Base-by-base conservation (phyloP, 2,113 vertebrate species). In the Burhinus bistriatus region DNA sequence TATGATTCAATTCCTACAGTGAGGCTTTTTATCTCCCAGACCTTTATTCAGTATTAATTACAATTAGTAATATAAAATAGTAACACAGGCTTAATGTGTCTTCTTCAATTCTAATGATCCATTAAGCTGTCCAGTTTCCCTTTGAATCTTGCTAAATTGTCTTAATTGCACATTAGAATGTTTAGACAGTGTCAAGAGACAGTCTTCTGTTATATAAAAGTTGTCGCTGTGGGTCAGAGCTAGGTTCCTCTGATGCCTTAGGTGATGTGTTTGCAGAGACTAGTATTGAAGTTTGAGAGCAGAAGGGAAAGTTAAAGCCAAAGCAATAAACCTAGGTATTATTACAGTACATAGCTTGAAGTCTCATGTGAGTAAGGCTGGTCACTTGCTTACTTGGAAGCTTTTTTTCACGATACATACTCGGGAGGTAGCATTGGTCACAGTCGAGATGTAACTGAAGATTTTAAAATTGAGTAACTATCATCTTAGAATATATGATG, bases 401-500 rank as follows among this genome's bases (percentile, higher is more conserved):
- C 15, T 80, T 72, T 72, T 52, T 79, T 47, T 54, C 27, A 36
- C 3, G 0, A 9, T 25, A 15, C 0, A 0, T 40, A 23, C 70
- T 75, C 55, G 51, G 34, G 29, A n/a, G n/a, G 23, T 49, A 36
- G 32, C 27, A 40, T 32, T 76, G 76, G 18, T 92, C 75, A 45
- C 20, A 40, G 47, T 36, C 2, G 5, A 78, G 51, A 42, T 76
- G 20, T 72, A 70, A 66, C 27, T 64, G 36, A 66, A 32, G 61
- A 49, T 65, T 45, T 54, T 65, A 88, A 72, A 80, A 73, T 5
- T 38, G 58, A 93, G 22, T 77, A 55, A 49, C 36, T 78, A 14
- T 79, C 34, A 29, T 47, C 75, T 79, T 54, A 40, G 72, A 90
- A 71, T 7, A 15, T 13, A 9, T 11, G 38, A 26, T 92, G 44